phyloP scores from a whole-genome alignment of 2,113 vertebrate genomes.

The Xiphophorus hellerii region DNA sequence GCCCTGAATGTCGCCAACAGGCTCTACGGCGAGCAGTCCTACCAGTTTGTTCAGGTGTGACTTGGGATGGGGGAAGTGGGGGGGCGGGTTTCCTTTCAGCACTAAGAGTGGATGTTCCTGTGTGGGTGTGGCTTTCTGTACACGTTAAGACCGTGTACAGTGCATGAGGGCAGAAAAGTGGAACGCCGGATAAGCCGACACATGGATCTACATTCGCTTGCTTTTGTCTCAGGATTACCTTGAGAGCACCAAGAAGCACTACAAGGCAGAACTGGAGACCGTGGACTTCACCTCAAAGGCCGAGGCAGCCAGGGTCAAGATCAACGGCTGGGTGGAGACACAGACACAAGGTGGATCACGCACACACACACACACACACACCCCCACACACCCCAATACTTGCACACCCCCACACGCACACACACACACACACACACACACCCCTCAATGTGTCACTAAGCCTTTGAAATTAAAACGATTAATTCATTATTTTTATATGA shows the following conservation, averaged over 20 bases:
- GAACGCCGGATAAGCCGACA: too few relatives aligned
- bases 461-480: too few relatives aligned
- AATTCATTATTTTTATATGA: too few relatives aligned
- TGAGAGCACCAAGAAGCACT: conserved; percentile 63
- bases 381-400: too few relatives aligned
- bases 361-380: not conserved
- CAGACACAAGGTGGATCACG: conserved; percentile 72
- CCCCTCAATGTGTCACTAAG: not conserved
- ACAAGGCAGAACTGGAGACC: conserved; percentile 74
- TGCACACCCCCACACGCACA: not conserved
- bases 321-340: conserved; percentile 81
- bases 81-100: not conserved
- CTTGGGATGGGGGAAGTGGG: conserved; percentile 81
- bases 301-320: conserved; percentile 69
- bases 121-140: not conserved
- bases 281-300: conserved; percentile 64
- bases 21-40: conserved; percentile 89
- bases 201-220: too few relatives aligned
- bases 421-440: too few relatives aligned
- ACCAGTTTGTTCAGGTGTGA: conserved; percentile 75
- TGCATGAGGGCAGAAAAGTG: not conserved
- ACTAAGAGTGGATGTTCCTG: not conserved
- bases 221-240: conserved; percentile 72
- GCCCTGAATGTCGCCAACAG: conserved; percentile 86
- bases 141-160: not conserved